Evolutionary conservation across 2,113 vertebrate genomes (phyloP).

Genomic region (Engystomops pustulosus): DNA sequence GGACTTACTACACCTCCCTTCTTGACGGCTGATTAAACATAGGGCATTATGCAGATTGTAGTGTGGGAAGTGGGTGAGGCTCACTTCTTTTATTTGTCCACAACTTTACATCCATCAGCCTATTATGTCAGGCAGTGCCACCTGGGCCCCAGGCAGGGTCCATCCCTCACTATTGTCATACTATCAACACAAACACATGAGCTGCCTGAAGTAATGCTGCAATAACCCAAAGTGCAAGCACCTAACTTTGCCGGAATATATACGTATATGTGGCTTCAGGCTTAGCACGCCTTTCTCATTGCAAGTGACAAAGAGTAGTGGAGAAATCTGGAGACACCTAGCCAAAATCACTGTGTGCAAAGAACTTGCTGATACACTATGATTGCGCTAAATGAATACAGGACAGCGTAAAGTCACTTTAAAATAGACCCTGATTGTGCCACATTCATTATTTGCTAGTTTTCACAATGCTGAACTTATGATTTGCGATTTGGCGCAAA

Average conservation of each 20-base stretch:
- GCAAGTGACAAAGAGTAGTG: neutral
- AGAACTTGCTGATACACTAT: too few relatives aligned
- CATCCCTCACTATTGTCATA: conserved; percentile 12
- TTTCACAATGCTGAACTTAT: too few relatives aligned
- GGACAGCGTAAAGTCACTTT: too few relatives aligned
- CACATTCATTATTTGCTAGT: too few relatives aligned
- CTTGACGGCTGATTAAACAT: conserved; percentile 28
- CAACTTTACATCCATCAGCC: conserved; percentile 30
- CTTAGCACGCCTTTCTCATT: neutral
- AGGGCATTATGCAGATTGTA: conserved; percentile 33
- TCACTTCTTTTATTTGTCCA: conserved; percentile 18
- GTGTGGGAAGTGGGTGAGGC: neutral
- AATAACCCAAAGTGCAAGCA: neutral
- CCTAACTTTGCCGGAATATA: neutral
- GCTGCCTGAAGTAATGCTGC: neutral
- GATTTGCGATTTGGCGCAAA: too few relatives aligned
- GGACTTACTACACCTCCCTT: conserved; percentile 15
- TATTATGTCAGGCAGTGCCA: conserved; percentile 37
- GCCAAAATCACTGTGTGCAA: too few relatives aligned
- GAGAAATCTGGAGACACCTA: too few relatives aligned
- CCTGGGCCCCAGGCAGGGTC: neutral
- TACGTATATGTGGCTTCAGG: neutral
- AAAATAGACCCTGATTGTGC: too few relatives aligned
- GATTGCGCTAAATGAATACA: too few relatives aligned
- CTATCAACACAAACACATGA: neutral